phyloP scores from a whole-genome alignment of 2,113 vertebrate species.

The Mohoua ochrocephala region DNA sequence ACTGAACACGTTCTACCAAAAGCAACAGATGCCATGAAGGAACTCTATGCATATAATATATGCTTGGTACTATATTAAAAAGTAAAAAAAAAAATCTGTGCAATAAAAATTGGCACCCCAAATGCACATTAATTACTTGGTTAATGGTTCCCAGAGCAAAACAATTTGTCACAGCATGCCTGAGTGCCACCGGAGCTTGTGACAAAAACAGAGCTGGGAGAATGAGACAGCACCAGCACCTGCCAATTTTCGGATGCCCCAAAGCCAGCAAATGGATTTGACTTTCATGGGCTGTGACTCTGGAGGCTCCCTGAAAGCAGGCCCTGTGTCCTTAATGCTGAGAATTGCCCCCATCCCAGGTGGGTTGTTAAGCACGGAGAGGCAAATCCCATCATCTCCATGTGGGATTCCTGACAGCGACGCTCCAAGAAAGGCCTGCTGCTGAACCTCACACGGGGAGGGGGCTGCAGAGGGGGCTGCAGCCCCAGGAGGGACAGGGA shows the following conservation, averaged over 20 bases:
- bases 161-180: not conserved
- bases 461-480: rapidly evolving
- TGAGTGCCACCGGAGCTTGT: not conserved
- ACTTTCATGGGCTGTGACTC: rapidly evolving
- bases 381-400: rapidly evolving
- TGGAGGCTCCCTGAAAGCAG: not conserved
- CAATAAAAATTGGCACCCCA: not conserved
- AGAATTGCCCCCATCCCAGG: not conserved
- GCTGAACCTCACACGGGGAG: not conserved
- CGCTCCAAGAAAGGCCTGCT: not conserved
- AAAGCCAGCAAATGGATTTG: not conserved
- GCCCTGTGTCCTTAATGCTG: rapidly evolving
- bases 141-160: not conserved
- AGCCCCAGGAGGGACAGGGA: not conserved
- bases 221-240: not conserved
- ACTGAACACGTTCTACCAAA: not conserved
- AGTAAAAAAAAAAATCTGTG: rapidly evolving
- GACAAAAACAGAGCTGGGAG: not conserved
- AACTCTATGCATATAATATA: rapidly evolving
- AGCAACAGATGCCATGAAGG: not conserved
- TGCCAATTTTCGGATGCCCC: not conserved
- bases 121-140: not conserved
- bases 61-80: not conserved
- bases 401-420: rapidly evolving
- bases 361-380: not conserved